Evolutionary conservation across 30 jellyfish, hydroid and myxozoan species (phyloP).

Genomic region (Clytia hemisphaerica): DNA sequence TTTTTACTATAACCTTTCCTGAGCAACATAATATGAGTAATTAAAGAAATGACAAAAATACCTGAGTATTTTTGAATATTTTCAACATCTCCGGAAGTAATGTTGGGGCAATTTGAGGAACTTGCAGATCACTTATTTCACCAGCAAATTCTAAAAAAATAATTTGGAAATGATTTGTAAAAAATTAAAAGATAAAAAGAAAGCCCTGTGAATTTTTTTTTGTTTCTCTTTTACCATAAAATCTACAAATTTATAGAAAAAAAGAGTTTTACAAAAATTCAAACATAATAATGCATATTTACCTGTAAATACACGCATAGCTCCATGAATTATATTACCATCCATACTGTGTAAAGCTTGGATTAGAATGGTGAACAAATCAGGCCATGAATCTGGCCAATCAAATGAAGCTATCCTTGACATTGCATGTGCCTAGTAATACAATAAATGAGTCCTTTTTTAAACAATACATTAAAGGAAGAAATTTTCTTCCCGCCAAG

Average conservation of each 20-base stretch:
- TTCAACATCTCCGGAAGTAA: conserved; percentile 61
- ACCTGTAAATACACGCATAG: conserved; percentile 83
- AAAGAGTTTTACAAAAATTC: no score
- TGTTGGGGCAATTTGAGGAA: conserved; percentile 97
- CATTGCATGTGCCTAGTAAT: conserved; percentile 87
- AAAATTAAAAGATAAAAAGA: background rate
- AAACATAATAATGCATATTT: no score
- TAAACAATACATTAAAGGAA: background rate
- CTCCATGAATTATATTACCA: conserved; percentile 79
- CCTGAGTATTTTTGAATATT: conserved; percentile 64
- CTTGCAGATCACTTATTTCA: conserved; percentile 85
- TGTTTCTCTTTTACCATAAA: no score
- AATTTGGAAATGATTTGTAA: background rate
- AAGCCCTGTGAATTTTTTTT: background rate
- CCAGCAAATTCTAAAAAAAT: conserved; percentile 69
- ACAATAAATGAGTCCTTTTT: background rate
- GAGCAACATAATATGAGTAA: no score
- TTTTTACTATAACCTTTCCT: background rate
- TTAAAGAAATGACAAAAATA: no score
- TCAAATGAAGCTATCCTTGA: conserved; percentile 79
- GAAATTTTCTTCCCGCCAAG: background rate
- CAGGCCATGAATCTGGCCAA: conserved; percentile 98
- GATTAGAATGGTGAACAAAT: conserved; percentile 45
- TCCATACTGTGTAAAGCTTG: conserved; percentile 72
- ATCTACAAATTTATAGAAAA: no score